A percentile compares a stretch with the other conserved stretches of the same genome.
phyloP scores from a whole-genome alignment of 1,140 invertebrate genomes.

The Drosophila parvula region DNA sequence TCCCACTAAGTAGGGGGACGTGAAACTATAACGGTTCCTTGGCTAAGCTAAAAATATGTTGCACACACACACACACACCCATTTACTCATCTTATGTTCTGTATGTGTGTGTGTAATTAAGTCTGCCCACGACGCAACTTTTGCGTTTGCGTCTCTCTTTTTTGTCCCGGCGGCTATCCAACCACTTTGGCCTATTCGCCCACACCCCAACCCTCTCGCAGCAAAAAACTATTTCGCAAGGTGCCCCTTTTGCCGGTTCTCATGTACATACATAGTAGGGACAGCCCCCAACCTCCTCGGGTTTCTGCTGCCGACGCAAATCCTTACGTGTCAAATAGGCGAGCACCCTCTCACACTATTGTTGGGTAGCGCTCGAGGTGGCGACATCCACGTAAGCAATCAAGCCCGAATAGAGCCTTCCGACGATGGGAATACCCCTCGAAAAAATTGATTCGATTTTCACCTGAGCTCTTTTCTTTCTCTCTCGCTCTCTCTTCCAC shows the following conservation, averaged over 20 bases:
- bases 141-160: conserved; percentile 26
- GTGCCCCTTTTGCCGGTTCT: conserved; percentile 55
- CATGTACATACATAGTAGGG: conserved; percentile 32
- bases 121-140: conserved; percentile 71
- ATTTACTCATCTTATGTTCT: conserved; percentile 18
- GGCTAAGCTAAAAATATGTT: conserved; percentile 66
- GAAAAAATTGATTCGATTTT: too few species aligned
- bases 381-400: conserved; percentile 74
- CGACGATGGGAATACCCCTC: conserved; percentile 7
- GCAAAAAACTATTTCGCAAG: conserved; percentile 72
- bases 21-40: conserved; percentile 66
- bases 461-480: too few species aligned
- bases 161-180: conserved; percentile 37
- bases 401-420: neutral
- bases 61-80: conserved; percentile 12
- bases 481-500: too few species aligned
- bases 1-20: neutral
- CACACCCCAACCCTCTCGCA: conserved; percentile 8
- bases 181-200: conserved; percentile 23
- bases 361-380: conserved; percentile 31
- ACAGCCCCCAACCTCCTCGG: neutral
- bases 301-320: conserved; percentile 59
- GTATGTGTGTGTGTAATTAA: conserved; percentile 62
- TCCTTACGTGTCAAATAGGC: conserved; percentile 74
- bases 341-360: conserved; percentile 5